Evolutionary conservation across 2,888 invertebrate genomes (phyloP).

Genomic region (Hydraecia micacea): DNA sequence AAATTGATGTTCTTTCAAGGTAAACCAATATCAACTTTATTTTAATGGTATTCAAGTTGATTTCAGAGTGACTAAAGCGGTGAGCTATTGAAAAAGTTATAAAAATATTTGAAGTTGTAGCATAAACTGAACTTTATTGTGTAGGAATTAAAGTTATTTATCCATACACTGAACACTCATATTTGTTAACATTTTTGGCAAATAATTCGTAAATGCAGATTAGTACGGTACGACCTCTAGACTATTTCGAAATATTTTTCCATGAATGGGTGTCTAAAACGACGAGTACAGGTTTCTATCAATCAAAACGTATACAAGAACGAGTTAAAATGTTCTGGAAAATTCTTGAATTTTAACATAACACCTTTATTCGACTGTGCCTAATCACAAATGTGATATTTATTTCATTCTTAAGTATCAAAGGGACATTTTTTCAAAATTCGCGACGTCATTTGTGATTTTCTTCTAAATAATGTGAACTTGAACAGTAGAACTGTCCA

Average conservation of each 20-base stretch:
- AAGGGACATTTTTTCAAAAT: conserved; percentile 1
- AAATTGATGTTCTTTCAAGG: too few species aligned
- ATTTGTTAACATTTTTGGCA: too few species aligned
- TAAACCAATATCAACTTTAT: too few species aligned
- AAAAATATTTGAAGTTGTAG: too few species aligned
- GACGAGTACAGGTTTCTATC: not conserved
- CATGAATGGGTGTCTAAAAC: not conserved
- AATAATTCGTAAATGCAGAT: too few species aligned
- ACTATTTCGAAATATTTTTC: conserved; percentile 1
- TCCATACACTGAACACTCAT: too few species aligned
- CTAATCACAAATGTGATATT: conserved; percentile 8
- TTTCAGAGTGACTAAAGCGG: too few species aligned
- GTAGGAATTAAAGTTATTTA: too few species aligned
- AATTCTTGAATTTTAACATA: conserved; percentile 1
- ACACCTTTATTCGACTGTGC: conserved; percentile 1
- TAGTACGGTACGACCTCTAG: not conserved
- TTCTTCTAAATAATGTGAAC: conserved; percentile 20
- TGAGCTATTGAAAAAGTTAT: too few species aligned
- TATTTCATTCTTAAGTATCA: conserved; percentile 13
- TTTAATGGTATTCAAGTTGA: too few species aligned
- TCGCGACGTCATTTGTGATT: conserved; percentile 1
- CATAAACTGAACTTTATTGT: too few species aligned
- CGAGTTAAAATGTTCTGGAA: conserved; percentile 2
- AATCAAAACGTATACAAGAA: not conserved
- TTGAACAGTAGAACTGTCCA: conserved; percentile 15